These are phyloP conservation scores for Pocota personata DNA, from an alignment of 2,888 invertebrate species.

Conservation along the genomic window DNA sequence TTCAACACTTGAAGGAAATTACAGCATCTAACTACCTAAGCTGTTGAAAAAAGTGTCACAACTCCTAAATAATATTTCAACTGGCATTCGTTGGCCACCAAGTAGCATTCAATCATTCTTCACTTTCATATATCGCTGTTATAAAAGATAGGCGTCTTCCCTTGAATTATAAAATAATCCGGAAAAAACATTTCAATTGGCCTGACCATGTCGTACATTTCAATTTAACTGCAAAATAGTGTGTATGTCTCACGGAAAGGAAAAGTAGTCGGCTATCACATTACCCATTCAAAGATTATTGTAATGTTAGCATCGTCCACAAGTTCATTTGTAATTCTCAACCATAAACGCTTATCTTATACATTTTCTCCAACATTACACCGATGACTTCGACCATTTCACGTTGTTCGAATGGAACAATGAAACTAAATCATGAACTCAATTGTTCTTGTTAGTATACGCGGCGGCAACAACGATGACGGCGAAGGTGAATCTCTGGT, in stretches of 20 bases:
- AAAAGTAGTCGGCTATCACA: constrained; percentile 24
- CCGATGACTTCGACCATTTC: constrained; percentile 19
- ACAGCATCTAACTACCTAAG: not conserved
- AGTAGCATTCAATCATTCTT: not conserved
- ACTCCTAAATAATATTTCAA: not conserved
- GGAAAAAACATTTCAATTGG: constrained; percentile 8
- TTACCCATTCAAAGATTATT: constrained; percentile 14
- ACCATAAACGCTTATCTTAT: constrained; percentile 26
- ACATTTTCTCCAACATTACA: constrained; percentile 33
- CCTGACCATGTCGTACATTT: no score
- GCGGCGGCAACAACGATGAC: not conserved
- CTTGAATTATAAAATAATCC: constrained; percentile 33
- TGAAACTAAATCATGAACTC: constrained; percentile 35
- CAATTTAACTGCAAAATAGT: constrained; percentile 1
- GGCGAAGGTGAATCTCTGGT: constrained; percentile 42
- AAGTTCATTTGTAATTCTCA: constrained; percentile 52
- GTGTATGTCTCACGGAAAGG: constrained; percentile 25
- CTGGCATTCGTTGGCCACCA: not conserved
- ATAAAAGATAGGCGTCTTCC: constrained; percentile 5
- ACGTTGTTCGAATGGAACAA: constrained; percentile 26
- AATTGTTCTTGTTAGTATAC: constrained; percentile 32
- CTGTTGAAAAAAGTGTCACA: not conserved
- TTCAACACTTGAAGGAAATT: not conserved
- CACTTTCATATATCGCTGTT: not conserved
- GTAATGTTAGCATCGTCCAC: not conserved